phyloP scores from a whole-genome alignment of 2,797 vertebrate species.

The Tenualosa thibaudeaui region DNA sequence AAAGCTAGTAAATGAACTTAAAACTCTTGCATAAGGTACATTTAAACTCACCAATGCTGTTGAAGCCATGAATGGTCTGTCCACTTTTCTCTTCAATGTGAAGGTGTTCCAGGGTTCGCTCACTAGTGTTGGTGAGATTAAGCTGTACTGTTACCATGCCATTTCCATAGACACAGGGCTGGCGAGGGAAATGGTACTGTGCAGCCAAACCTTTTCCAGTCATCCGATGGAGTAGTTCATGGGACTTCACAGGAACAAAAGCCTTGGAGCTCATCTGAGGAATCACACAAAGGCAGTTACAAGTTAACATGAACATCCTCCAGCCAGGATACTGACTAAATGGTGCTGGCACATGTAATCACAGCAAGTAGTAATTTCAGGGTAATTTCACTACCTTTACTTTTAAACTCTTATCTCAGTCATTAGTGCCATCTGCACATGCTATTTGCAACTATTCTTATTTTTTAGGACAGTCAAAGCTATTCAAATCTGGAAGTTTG shows the following conservation, averaged over 20 bases:
- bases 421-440: too few relatives aligned
- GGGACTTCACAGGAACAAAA: slow-evolving; percentile 80
- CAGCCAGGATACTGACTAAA: neutral
- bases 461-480: too few relatives aligned
- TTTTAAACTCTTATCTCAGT: too few relatives aligned
- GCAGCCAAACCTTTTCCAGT: slow-evolving; percentile 92
- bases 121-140: slow-evolving; percentile 82
- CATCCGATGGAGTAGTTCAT: slow-evolving; percentile 93
- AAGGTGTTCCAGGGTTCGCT: slow-evolving; percentile 84
- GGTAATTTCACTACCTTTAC: too few relatives aligned
- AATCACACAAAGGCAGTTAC: neutral
- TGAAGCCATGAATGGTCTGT: slow-evolving; percentile 84
- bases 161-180: slow-evolving; percentile 82
- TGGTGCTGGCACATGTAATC: neutral
- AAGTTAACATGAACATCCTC: neutral
- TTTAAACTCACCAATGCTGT: slow-evolving; percentile 82
- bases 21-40: neutral
- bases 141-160: slow-evolving; percentile 88
- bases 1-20: too few relatives aligned
- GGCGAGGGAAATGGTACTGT: slow-evolving; percentile 87
- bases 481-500: too few relatives aligned
- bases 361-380: too few relatives aligned
- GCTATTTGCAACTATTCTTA: too few relatives aligned
- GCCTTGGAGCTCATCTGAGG: slow-evolving; percentile 80
- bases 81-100: slow-evolving; percentile 78